These are phyloP conservation scores for Pandemis corylana DNA, from an alignment of 2,888 invertebrate genomes.

Conservation along the genomic window DNA sequence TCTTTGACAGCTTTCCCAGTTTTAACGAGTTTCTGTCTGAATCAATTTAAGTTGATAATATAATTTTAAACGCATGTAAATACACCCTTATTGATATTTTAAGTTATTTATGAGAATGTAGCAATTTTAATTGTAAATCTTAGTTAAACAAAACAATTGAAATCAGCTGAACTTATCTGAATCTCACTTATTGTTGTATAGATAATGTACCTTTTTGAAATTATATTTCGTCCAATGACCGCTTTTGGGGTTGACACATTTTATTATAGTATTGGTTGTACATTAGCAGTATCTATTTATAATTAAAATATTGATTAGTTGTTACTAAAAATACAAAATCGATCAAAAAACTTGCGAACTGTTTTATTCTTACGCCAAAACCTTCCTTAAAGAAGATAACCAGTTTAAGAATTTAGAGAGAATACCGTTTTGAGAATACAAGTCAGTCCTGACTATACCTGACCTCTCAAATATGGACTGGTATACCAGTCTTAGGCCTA, in stretches of 20 bases:
- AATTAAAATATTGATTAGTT: constrained; percentile 83
- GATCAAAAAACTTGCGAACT: constrained; percentile 63
- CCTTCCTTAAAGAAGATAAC: not conserved
- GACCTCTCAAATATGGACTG: too few relatives aligned
- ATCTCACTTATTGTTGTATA: constrained; percentile 79
- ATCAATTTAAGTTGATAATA: constrained; percentile 55
- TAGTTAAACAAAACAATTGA: constrained; percentile 70
- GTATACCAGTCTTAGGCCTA: too few relatives aligned
- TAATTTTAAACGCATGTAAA: constrained; percentile 75
- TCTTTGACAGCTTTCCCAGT: constrained; percentile 66
- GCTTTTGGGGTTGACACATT: constrained; percentile 70
- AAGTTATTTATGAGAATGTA: constrained; percentile 84
- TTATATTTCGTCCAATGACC: constrained; percentile 80
- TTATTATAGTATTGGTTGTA: constrained; percentile 75
- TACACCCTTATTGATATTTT: constrained; percentile 69
- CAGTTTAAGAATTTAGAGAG: not conserved
- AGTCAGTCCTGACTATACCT: too few relatives aligned
- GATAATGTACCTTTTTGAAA: constrained; percentile 74
- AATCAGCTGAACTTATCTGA: constrained; percentile 83
- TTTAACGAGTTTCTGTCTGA: constrained; percentile 55
- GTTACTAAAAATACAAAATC: constrained; percentile 84
- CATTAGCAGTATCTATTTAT: constrained; percentile 82
- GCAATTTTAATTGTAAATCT: constrained; percentile 72
- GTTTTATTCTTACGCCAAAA: constrained; percentile 48
- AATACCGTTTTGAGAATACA: too few relatives aligned